These are phyloP conservation scores for Sphenodon punctatus DNA, from an alignment of 2,797 vertebrate species.

Conservation along the genomic window DNA sequence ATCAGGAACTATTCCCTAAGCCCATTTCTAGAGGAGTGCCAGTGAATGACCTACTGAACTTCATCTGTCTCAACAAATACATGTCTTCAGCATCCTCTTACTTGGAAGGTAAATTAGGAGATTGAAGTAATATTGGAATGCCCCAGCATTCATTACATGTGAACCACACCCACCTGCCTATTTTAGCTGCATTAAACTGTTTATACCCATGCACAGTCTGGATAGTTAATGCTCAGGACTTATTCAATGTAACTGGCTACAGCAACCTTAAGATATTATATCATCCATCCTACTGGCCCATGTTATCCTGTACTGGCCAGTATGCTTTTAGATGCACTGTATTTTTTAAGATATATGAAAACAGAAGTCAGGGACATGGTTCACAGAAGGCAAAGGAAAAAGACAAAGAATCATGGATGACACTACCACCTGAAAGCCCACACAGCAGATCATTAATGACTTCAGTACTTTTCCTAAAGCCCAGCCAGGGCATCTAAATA, in stretches of 20 bases:
- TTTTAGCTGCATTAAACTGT: background rate
- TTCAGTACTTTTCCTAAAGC: background rate
- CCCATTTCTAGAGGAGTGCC: background rate
- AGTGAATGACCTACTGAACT: background rate
- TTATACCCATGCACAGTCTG: rapidly evolving
- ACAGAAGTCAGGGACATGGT: background rate
- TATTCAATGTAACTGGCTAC: background rate
- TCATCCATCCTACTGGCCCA: no score
- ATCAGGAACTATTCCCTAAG: background rate
- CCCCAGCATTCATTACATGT: background rate
- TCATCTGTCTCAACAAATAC: background rate
- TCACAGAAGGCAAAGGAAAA: background rate
- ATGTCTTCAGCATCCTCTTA: background rate
- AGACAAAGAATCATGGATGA: background rate
- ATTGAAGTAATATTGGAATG: background rate
- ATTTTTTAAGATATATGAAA: background rate
- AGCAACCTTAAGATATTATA: no score
- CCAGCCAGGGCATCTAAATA: background rate
- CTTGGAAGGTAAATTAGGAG: background rate
- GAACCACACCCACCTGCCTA: background rate
- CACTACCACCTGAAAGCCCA: background rate
- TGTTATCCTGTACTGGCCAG: background rate
- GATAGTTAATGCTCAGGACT: background rate
- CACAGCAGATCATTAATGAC: background rate
- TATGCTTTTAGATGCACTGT: no score